phyloP scores from a whole-genome alignment of 23 tunicate genomes.

The Trididemnum clinides region DNA sequence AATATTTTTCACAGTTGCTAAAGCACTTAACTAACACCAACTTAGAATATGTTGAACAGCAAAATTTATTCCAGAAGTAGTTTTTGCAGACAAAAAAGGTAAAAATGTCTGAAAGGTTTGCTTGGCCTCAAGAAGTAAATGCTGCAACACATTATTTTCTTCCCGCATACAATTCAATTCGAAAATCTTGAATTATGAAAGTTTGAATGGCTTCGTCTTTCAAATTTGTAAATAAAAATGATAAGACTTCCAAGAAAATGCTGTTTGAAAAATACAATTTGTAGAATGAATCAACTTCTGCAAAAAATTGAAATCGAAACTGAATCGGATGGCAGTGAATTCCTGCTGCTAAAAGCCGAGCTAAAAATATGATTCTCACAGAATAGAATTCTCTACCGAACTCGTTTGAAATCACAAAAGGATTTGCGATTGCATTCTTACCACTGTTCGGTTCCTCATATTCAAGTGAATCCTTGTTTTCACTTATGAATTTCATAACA shows the following conservation, averaged over 20 bases:
- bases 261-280: neutral
- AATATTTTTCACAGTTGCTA: too few relatives aligned
- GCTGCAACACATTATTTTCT: too few relatives aligned
- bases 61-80: neutral
- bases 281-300: neutral
- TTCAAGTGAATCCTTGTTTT: slow-evolving; percentile 34
- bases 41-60: too few relatives aligned
- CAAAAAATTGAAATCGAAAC: neutral
- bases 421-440: slow-evolving; percentile 11
- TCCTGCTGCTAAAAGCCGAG: neutral
- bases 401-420: slow-evolving; percentile 39
- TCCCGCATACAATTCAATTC: too few relatives aligned
- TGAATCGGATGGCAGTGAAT: neutral
- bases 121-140: too few relatives aligned
- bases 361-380: slow-evolving; percentile 1
- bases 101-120: neutral
- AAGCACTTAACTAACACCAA: too few relatives aligned
- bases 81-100: neutral
- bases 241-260: slow-evolving; percentile 28
- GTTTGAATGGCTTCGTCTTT: neutral
- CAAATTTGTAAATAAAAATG: slow-evolving; percentile 1
- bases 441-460: slow-evolving; percentile 17
- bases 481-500: slow-evolving; percentile 24
- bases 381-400: slow-evolving; percentile 25
- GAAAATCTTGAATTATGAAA: neutral